Evolutionary conservation across 2,888 invertebrate genomes (phyloP), one percentile per base, ranked within the genome.

Genomic region (Drosophila fungiperda): DNA sequence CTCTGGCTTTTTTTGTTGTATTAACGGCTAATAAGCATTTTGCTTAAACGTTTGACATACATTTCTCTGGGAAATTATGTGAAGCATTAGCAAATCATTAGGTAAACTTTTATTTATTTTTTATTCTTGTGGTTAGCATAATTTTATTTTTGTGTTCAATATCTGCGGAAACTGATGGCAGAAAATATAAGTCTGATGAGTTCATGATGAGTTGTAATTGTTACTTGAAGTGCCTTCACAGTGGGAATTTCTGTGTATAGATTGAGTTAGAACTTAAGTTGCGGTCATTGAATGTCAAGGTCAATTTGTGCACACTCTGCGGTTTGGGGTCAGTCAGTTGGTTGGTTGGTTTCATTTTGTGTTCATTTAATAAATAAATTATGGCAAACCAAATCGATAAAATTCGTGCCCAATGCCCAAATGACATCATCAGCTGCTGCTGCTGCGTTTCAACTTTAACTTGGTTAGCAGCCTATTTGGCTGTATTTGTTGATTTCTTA

Each of bases 301-400:
- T 88, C 80, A 82, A 69, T 71, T 55, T 64, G 67, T 40, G 33
- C 58, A 50, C 45, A 70, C 53, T 68, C 69, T 73, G 59, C 52
- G 68, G 63, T 69, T 66, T 57, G 61, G 64, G 67, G 64, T 62
- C 68, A 67, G 64, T 49, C 1, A 1, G 29, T 6, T 29, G 29
- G 29, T 32, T 59, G 52, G 2, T 48, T 42, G 33, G 26, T 33
- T 17, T 59, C 49, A 45, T 6, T 36, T 20, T 40, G 33, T 60
- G 57, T 50, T 26, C 63, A 49, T 68, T 75, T 85, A 69, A 68
- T 68, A 76, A 83, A 88, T 90, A 80, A 88, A 81, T 87, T 87
- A 89, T 87, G 80, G 82, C 76, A 78, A 72, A 68, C 68, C 64
- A 66, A 82, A 87, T 87, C 87, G 75, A 87, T 87, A 86, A 81